Conservation (phyloP, 2,113 vertebrate genomes). For the Nesogale talazaci region DNA sequence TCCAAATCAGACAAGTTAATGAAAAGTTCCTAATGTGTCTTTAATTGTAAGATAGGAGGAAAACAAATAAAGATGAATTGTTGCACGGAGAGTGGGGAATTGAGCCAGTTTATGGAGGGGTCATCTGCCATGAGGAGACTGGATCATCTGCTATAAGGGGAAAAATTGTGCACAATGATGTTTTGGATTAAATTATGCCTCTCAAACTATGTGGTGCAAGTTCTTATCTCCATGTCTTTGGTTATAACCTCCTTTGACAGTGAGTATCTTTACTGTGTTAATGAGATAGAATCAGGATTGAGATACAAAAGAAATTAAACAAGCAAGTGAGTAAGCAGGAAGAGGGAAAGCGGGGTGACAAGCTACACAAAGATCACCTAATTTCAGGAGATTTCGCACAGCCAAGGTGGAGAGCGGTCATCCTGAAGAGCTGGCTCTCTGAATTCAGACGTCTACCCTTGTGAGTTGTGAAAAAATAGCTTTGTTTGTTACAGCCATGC, state of each 20-base stretch:
- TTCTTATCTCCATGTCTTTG: neutral
- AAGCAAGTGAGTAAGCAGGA: neutral
- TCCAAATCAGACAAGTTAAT: neutral
- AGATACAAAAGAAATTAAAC: neutral
- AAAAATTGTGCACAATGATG: neutral
- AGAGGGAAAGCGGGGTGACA: neutral
- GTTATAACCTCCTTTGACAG: neutral
- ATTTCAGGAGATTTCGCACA: neutral
- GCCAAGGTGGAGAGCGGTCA: neutral
- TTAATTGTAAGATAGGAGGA: neutral
- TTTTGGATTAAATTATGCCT: neutral
- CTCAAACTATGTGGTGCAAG: neutral
- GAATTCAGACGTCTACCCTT: neutral
- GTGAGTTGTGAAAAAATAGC: neutral
- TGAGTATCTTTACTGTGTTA: neutral
- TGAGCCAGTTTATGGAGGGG: neutral
- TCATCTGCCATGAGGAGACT: neutral
- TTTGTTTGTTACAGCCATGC: neutral
- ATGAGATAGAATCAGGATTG: neutral
- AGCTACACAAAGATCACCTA: neutral
- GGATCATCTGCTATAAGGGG: neutral
- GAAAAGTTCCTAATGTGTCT: neutral
- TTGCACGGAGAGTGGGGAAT: neutral
- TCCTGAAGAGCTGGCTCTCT: no score
- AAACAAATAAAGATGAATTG: conserved; percentile 7